A percentile compares a stretch with the other conserved stretches of the same genome.
These are phyloP conservation scores for Campoletis raptor DNA, from an alignment of 2,888 invertebrate genomes.

Conservation along the genomic window DNA sequence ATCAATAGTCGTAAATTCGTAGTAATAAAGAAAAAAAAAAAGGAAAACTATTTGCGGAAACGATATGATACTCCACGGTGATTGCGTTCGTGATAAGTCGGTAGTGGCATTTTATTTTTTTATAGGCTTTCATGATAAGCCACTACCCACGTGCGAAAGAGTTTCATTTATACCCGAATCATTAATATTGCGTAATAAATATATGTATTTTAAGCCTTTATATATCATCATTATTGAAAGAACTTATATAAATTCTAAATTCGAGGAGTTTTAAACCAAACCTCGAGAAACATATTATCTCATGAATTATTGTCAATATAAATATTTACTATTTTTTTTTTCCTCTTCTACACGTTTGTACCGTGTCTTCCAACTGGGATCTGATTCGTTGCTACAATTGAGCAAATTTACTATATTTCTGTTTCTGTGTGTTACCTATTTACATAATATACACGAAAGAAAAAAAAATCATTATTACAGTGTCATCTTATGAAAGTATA, in stretches of 20 bases:
- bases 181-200: slow-evolving; percentile 47
- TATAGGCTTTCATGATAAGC: slow-evolving; percentile 61
- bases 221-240: slow-evolving; percentile 68
- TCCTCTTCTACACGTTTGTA: slow-evolving; percentile 34
- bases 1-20: slow-evolving; percentile 53
- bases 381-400: slow-evolving; percentile 41
- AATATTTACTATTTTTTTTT: slow-evolving; percentile 13
- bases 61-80: slow-evolving; percentile 51
- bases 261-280: slow-evolving; percentile 38
- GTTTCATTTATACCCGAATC: slow-evolving; percentile 40
- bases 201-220: slow-evolving; percentile 54
- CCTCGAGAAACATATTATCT: slow-evolving; percentile 42
- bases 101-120: slow-evolving; percentile 68
- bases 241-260: slow-evolving; percentile 57
- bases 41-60: slow-evolving; percentile 5
- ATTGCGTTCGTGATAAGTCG: slow-evolving; percentile 47
- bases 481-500: slow-evolving; percentile 61
- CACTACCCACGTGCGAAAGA: slow-evolving; percentile 44
- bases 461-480: slow-evolving; percentile 29
- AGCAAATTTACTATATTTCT: slow-evolving; percentile 33
- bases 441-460: slow-evolving; percentile 32
- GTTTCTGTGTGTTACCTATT: slow-evolving; percentile 38
- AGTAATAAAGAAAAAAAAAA: slow-evolving; percentile 28
- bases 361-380: slow-evolving; percentile 70
- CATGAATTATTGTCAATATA: slow-evolving; percentile 14